phyloP scores from a whole-genome alignment of 2,797 vertebrate species.

The Diglossa cyanea region DNA sequence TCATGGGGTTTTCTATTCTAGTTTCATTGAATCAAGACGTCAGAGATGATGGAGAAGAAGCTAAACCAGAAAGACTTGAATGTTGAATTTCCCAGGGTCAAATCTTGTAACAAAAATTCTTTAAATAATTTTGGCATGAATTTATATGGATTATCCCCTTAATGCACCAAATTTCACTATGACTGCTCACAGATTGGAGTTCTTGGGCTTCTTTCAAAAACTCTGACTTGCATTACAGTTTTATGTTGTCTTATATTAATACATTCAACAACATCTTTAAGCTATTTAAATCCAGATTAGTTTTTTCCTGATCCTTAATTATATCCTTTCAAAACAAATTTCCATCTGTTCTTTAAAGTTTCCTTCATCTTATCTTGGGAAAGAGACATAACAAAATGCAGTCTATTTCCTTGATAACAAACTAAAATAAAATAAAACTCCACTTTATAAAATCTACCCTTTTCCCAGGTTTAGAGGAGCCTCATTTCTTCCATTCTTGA shows the following conservation, averaged over 20 bases:
- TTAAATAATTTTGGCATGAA: not conserved
- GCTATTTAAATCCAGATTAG: slow-evolving; percentile 52
- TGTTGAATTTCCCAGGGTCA: not conserved
- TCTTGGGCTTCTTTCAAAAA: not conserved
- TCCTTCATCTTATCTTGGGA: not conserved
- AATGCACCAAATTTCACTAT: not conserved
- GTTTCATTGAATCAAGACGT: not conserved
- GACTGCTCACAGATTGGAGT: not conserved
- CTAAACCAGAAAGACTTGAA: not conserved
- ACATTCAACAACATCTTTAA: slow-evolving; percentile 7
- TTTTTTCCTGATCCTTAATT: slow-evolving; percentile 49
- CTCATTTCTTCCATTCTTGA: not conserved
- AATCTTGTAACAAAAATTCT: not conserved
- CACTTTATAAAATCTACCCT: not conserved
- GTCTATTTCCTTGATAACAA: not conserved
- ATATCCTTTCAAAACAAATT: slow-evolving; percentile 48
- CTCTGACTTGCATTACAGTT: not conserved
- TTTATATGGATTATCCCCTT: not conserved
- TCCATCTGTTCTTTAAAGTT: slow-evolving; percentile 29
- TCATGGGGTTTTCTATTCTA: not conserved
- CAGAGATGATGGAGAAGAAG: not conserved
- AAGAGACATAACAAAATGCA: not conserved
- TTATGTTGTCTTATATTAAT: not conserved
- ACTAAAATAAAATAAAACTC: not conserved
- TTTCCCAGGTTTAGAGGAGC: not conserved